phyloP scores from a whole-genome alignment of 2,888 invertebrate species.

The Seladonia tumulorum region DNA sequence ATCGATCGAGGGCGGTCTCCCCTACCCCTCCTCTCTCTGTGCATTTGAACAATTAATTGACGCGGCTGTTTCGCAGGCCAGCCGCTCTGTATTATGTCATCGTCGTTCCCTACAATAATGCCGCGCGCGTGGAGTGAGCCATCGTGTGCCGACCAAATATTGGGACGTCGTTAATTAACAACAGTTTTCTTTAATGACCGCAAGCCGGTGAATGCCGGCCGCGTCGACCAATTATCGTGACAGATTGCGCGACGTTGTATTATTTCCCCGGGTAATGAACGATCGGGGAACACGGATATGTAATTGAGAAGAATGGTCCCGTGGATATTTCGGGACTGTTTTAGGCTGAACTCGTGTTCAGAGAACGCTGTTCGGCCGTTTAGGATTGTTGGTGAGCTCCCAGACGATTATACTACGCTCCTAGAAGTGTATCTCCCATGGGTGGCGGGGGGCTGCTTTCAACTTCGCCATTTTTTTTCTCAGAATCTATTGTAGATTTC shows the following conservation, averaged over 20 bases:
- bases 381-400: not conserved
- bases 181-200: slow-evolving; percentile 43
- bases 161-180: slow-evolving; percentile 61
- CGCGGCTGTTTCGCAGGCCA: slow-evolving; percentile 34
- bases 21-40: no score
- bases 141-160: slow-evolving; percentile 52
- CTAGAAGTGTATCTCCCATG: no score
- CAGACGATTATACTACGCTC: not conserved
- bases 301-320: slow-evolving; percentile 23
- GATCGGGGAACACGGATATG: not conserved
- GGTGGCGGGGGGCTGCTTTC: no score
- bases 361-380: not conserved
- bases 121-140: slow-evolving; percentile 21
- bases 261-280: slow-evolving; percentile 26
- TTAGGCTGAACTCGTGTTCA: not conserved
- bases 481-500: no score
- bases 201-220: slow-evolving; percentile 9
- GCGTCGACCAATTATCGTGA: slow-evolving; percentile 38
- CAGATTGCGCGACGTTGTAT: slow-evolving; percentile 23
- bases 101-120: slow-evolving; percentile 24
- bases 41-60: slow-evolving; percentile 54
- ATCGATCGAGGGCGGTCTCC: slow-evolving; percentile 26
- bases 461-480: no score
- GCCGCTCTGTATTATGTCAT: slow-evolving; percentile 22
- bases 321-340: not conserved